Conservation (phyloP, 64 coral and sea anemone genomes). For the Actinia tenebrosa region DNA sequence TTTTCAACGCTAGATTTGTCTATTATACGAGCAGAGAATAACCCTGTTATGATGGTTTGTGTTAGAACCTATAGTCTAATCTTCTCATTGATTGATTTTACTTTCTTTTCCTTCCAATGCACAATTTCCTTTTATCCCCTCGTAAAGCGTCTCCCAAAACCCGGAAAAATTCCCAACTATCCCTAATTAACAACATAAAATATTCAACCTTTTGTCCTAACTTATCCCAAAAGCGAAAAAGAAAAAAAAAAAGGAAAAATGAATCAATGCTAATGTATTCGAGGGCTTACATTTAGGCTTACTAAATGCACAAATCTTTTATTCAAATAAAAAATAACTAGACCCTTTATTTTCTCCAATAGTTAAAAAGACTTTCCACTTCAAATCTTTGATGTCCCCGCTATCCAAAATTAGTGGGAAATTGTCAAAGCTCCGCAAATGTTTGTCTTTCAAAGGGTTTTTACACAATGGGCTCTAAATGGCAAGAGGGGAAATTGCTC, state of each 20-base stretch:
- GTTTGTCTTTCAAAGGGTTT: not conserved
- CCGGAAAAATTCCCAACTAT: not conserved
- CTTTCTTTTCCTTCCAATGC: not conserved
- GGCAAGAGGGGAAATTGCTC: not conserved
- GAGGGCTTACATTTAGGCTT: not conserved
- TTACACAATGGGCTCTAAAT: not conserved
- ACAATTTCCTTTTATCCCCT: not conserved
- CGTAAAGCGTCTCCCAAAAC: not conserved
- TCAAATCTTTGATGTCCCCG: constrained; percentile 16
- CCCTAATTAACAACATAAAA: not conserved
- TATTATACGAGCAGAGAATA: not conserved
- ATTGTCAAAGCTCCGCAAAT: not conserved
- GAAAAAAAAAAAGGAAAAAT: not conserved
- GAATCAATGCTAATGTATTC: not conserved
- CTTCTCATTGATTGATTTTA: not conserved
- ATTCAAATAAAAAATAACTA: not conserved
- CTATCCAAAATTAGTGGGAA: not conserved
- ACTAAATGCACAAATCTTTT: not conserved
- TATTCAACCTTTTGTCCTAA: not conserved
- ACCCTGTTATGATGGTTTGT: not conserved
- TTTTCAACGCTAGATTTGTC: not conserved
- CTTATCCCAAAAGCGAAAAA: not conserved
- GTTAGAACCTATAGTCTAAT: not conserved
- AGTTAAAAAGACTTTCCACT: not conserved
- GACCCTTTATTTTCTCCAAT: not conserved